phyloP scores from a whole-genome alignment of 2,797 vertebrate species.

The Chaetophractus vellerosus region DNA sequence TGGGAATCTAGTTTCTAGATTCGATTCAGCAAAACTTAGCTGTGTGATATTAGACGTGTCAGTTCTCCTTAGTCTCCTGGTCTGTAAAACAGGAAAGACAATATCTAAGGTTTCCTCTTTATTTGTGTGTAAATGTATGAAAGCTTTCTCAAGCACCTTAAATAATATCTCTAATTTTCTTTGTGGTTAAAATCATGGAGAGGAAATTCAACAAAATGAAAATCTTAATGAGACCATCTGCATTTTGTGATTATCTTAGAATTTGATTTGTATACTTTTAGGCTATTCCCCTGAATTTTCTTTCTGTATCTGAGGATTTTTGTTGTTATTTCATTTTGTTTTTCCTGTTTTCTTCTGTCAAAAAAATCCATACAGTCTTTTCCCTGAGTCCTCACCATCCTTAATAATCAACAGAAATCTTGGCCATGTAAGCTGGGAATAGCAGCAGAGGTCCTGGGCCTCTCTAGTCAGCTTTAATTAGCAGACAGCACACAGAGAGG shows the following conservation, averaged over 20 bases:
- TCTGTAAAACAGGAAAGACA: not conserved
- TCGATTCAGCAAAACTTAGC: not conserved
- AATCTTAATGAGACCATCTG: constrained; percentile 1
- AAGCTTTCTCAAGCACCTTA: constrained; percentile 12
- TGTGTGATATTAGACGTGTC: not conserved
- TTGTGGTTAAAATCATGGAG: constrained; percentile 22
- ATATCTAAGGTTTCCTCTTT: not conserved
- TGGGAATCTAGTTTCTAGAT: fast-evolving
- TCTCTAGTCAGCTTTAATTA: constrained; percentile 55
- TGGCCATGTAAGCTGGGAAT: constrained; percentile 50
- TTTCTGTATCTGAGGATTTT: not conserved
- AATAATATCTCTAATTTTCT: constrained; percentile 44
- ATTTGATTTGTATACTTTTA: not conserved
- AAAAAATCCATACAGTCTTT: constrained; percentile 22
- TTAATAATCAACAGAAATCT: constrained; percentile 32
- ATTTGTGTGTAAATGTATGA: not conserved
- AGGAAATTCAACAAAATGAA: constrained; percentile 39
- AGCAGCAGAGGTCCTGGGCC: not conserved
- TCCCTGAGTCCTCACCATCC: not conserved
- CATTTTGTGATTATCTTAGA: constrained; percentile 44
- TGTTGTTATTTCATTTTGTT: not conserved
- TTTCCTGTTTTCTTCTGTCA: not conserved
- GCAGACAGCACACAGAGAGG: not conserved
- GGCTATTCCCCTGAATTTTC: not conserved
- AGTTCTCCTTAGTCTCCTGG: not conserved